Evolutionary conservation across 1,140 invertebrate genomes (phyloP).

Genomic region (Sitophilus oryzae): DNA sequence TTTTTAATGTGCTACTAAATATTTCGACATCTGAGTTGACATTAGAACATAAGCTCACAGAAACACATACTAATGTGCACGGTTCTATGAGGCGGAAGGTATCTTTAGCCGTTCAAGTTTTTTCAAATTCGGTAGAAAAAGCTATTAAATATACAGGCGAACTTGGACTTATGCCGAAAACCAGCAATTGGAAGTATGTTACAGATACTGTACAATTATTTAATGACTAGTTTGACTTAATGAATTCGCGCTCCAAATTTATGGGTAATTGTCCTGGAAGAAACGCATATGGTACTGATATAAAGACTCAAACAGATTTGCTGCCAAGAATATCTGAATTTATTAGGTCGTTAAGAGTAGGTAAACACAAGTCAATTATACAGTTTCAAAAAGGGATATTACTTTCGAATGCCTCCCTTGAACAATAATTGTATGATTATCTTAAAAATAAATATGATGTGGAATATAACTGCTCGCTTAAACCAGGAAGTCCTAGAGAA

Average conservation of each 20-base stretch:
- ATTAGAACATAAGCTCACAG: constrained; percentile 2
- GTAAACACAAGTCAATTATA: constrained; percentile 2
- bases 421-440: constrained; percentile 12
- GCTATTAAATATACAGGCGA: constrained; percentile 2
- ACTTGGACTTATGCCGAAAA: not conserved
- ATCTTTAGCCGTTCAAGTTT: constrained; percentile 5
- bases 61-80: too few species aligned
- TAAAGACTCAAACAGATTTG: constrained; percentile 13
- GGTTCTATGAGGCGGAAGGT: constrained; percentile 2
- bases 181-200: constrained; percentile 3
- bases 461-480: constrained; percentile 19
- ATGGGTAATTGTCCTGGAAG: constrained; percentile 7
- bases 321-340: constrained; percentile 5
- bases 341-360: constrained; percentile 5
- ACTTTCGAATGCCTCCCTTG: constrained; percentile 3
- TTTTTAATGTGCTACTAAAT: constrained; percentile 2
- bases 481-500: constrained; percentile 33
- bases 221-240: constrained; percentile 13
- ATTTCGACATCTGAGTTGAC: constrained; percentile 1
- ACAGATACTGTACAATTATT: constrained; percentile 9
- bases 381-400: constrained; percentile 10
- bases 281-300: constrained; percentile 14
- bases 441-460: constrained; percentile 5
- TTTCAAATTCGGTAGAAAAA: too few species aligned
- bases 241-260: constrained; percentile 19